Conservation (phyloP, 1,140 invertebrate species). For the Diprion similis region DNA sequence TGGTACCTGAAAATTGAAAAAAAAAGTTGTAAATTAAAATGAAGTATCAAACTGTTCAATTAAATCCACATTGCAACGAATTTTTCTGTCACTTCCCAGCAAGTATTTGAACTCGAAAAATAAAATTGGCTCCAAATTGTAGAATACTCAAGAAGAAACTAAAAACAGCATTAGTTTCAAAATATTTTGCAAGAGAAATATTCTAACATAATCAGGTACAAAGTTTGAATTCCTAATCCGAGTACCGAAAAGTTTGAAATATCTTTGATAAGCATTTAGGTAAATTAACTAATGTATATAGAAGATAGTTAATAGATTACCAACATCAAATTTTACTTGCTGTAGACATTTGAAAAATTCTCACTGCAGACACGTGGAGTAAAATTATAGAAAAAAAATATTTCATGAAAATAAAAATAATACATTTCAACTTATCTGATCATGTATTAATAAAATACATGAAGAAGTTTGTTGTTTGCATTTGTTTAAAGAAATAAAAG, state of each 20-base stretch:
- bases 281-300: too few relatives aligned
- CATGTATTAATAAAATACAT: background rate
- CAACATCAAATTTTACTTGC: background rate
- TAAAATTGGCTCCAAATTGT: too few relatives aligned
- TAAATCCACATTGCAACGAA: too few relatives aligned
- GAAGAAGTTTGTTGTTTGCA: background rate
- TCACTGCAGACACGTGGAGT: background rate
- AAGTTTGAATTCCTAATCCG: too few relatives aligned
- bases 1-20: slow-evolving; percentile 26
- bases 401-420: background rate
- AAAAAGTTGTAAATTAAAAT: slow-evolving; percentile 14
- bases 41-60: slow-evolving; percentile 10
- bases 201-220: too few relatives aligned
- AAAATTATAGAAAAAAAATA: background rate
- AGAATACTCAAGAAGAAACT: too few relatives aligned
- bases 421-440: background rate
- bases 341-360: background rate
- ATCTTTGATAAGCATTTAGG: background rate
- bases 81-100: too few relatives aligned
- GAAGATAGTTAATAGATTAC: too few relatives aligned
- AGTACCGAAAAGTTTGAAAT: background rate
- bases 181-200: too few relatives aligned
- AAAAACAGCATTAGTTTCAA: too few relatives aligned
- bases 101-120: too few relatives aligned
- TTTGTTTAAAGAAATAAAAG: slow-evolving; percentile 16